phyloP scores from a whole-genome alignment of 2,888 invertebrate species.

The Schizotus pectinicornis region DNA sequence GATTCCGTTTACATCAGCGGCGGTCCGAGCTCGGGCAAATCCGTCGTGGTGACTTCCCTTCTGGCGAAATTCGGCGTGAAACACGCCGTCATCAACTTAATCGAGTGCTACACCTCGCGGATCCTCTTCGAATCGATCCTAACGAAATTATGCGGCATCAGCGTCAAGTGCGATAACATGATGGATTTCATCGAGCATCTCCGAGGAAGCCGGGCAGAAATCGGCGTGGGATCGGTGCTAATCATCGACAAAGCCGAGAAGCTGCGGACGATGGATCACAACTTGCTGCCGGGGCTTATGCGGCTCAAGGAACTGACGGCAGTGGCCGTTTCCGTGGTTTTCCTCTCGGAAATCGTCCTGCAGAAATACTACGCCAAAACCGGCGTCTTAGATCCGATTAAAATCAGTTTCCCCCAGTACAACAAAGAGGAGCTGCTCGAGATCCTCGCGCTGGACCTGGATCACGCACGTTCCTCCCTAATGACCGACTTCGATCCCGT shows the following conservation, averaged over 20 bases:
- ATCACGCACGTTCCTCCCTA: conserved; percentile 43
- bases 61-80: conserved; percentile 65
- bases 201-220: conserved; percentile 33
- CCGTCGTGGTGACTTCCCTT: conserved; percentile 69
- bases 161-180: conserved; percentile 70
- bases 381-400: conserved; percentile 73
- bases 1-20: conserved; percentile 79
- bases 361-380: conserved; percentile 79
- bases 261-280: conserved; percentile 75
- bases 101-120: conserved; percentile 80
- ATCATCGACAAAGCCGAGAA: conserved; percentile 84
- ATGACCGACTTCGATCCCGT: conserved; percentile 51
- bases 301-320: conserved; percentile 76
- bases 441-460: conserved; percentile 59
- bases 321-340: conserved; percentile 72
- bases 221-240: conserved; percentile 63
- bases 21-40: conserved; percentile 85
- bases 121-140: conserved; percentile 80
- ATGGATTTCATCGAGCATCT: conserved; percentile 66
- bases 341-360: conserved; percentile 79
- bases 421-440: conserved; percentile 70
- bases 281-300: conserved; percentile 74
- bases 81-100: conserved; percentile 74
- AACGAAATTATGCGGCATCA: conserved; percentile 60
- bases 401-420: conserved; percentile 82